Evolutionary conservation across 1,140 invertebrate genomes (phyloP), one percentile per base, ranked within the genome.

Genomic region (Chironomus tepperi): DNA sequence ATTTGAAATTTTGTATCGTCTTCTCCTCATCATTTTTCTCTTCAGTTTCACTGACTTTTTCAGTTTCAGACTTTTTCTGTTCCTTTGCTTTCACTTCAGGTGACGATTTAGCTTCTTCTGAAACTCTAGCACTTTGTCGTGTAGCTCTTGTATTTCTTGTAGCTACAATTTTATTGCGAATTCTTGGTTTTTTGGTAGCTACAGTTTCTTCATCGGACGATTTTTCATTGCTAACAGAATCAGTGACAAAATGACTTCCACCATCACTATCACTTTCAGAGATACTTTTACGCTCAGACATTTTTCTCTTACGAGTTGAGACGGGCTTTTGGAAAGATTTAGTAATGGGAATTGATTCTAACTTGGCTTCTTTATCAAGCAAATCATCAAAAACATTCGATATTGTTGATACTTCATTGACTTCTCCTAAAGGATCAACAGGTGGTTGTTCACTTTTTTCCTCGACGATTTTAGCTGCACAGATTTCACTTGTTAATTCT

Each of bases 261-360:
- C 43, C 43, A 57, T 57, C 47, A 15, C 47, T 57, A 15, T 57
- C 47, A 57, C 47, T 57, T 57, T 57, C 47, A 57, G 47, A 57
- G n/a, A 57, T 57, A 15, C 47, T 57, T 12, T 57, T 57, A 1
- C 47, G 47, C 3, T 57, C 47, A 12, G 47, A 57, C 12, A 57
- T 12, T 57, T 57, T 57, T 57, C 47, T 57, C n/a, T 57, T 57
- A 1, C 47, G 7, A 5, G 47, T 57, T 57, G 47, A 5, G 1
- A n/a, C 12, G 5, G 47, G 47, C n/a, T 57, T 57, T 57, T 57
- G 47, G 15, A 57, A 57, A 1, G 24, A 34, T 34, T 34, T 34
- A 2, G 24, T 34, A 2, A 34, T 5, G 5, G 24, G 24, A 34
- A 34, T 34, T 34, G 24, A 34, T 34, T 34, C 24, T 34, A 34